phyloP scores from a whole-genome alignment of 2,113 vertebrate genomes.

The Suncus etruscus region DNA sequence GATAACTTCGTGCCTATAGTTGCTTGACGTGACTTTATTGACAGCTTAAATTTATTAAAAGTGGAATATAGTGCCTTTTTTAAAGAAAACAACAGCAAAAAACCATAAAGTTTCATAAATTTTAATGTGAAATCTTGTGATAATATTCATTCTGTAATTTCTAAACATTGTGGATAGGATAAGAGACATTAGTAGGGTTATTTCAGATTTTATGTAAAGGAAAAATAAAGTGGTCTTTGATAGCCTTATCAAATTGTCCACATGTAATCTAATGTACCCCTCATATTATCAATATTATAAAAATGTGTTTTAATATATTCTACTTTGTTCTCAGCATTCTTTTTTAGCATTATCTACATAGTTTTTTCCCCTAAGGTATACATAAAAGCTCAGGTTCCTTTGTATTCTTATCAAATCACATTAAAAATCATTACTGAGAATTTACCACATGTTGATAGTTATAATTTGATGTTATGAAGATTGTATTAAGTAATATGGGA shows the following conservation, averaged over 20 bases:
- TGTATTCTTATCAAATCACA: not conserved
- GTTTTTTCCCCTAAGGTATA: too few species aligned
- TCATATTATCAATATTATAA: not conserved
- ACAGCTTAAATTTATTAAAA: not conserved
- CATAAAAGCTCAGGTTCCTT: not conserved
- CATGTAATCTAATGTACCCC: not conserved
- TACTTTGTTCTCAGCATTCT: conserved; percentile 32
- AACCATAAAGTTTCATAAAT: not conserved
- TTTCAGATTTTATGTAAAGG: not conserved
- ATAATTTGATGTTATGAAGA: not conserved
- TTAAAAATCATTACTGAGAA: not conserved
- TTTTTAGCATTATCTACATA: not conserved
- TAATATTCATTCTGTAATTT: not conserved
- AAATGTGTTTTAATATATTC: not conserved
- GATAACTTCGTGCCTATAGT: too few species aligned
- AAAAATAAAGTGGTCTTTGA: not conserved
- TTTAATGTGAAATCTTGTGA: not conserved
- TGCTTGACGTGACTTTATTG: too few species aligned
- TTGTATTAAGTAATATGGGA: not conserved
- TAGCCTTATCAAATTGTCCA: not conserved
- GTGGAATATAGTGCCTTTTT: too few species aligned
- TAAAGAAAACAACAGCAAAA: too few species aligned
- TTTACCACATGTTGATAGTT: not conserved
- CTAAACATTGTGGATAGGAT: not conserved
- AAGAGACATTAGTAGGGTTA: not conserved